Conservation (phyloP, 2,113 vertebrate genomes). For the Bufo gargarizans region DNA sequence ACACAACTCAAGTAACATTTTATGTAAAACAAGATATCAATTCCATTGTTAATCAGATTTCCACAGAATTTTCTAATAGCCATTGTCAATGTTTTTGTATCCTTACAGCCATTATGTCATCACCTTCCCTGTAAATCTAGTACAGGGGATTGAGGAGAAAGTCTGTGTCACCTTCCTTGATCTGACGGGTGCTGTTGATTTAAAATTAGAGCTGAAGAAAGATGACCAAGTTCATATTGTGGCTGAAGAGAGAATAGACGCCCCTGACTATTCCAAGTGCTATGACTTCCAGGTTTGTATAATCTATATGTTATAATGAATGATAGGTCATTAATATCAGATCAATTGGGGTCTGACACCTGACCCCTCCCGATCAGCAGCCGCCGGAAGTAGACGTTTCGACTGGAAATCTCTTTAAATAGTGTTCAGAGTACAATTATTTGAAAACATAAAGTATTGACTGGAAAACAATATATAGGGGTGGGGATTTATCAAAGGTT, state of each 20-base stretch:
- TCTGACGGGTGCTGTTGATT: background rate
- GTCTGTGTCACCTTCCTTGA: slow-evolving; percentile 1
- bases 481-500: too few relatives aligned
- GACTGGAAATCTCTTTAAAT: too few relatives aligned
- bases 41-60: too few relatives aligned
- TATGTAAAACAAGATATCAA: too few relatives aligned
- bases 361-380: too few relatives aligned
- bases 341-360: too few relatives aligned
- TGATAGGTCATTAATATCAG: too few relatives aligned
- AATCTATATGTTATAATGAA: background rate
- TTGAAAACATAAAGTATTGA: too few relatives aligned
- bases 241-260: background rate
- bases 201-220: slow-evolving; percentile 16
- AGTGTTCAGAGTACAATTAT: too few relatives aligned
- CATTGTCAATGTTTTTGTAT: background rate
- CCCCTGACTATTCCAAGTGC: background rate
- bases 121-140: background rate
- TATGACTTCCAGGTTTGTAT: slow-evolving; percentile 15
- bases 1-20: too few relatives aligned
- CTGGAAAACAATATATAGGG: too few relatives aligned
- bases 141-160: background rate
- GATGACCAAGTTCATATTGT: background rate
- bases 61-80: background rate
- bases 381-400: too few relatives aligned
- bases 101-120: slow-evolving; percentile 14